Percentiles rank a stretch among this genome's conserved stretches.
phyloP scores from a whole-genome alignment of 2,113 vertebrate genomes.

The Pelodiscus sinensis region DNA sequence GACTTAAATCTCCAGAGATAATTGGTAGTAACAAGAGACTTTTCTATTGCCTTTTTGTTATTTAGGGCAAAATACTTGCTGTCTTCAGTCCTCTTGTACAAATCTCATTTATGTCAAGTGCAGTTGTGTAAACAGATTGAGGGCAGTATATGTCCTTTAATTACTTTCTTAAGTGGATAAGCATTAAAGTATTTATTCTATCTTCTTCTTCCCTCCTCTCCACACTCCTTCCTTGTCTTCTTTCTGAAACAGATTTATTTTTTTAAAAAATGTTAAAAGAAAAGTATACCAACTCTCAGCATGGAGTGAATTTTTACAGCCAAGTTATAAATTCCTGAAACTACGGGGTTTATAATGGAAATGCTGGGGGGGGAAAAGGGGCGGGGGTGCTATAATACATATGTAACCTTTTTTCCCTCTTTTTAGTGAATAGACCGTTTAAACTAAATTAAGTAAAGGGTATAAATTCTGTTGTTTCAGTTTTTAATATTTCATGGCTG shows the following conservation, averaged over 20 bases:
- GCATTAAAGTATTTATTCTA: background rate
- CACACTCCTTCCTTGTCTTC: background rate
- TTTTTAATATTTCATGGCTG: conserved; percentile 85
- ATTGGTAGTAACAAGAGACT: background rate
- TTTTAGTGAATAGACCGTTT: conserved; percentile 80
- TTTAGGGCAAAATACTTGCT: background rate
- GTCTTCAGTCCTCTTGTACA: background rate
- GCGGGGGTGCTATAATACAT: conserved; percentile 47
- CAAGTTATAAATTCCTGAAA: conserved; percentile 76
- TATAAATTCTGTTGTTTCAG: conserved; percentile 84
- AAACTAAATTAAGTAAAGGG: conserved; percentile 83
- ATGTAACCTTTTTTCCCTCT: conserved; percentile 55
- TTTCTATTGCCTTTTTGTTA: background rate
- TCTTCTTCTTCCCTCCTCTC: background rate
- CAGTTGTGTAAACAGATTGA: background rate
- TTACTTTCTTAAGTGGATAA: background rate
- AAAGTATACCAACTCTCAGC: conserved; percentile 65
- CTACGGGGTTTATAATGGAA: conserved; percentile 75
- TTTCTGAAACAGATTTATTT: conserved; percentile 13
- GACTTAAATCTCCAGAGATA: background rate
- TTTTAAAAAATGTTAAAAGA: conserved; percentile 48
- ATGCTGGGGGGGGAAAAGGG: conserved; percentile 41
- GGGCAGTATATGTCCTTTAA: background rate
- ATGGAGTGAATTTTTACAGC: conserved; percentile 73
- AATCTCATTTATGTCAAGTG: background rate